phyloP scores from a whole-genome alignment of 2,113 vertebrate genomes.

The Probosciger aterrimus region DNA sequence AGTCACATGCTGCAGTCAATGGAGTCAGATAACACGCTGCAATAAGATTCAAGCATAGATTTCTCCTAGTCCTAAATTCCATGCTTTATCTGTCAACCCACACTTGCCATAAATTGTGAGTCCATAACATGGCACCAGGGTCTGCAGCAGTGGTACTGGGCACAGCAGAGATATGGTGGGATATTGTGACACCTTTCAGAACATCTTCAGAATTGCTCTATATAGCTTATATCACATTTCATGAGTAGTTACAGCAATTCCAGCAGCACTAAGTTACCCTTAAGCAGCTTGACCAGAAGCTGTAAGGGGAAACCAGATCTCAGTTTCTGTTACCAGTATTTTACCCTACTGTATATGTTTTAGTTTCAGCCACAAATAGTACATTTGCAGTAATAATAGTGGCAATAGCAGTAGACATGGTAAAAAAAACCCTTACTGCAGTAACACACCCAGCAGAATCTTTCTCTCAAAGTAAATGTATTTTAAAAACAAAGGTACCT shows the following conservation, averaged over 20 bases:
- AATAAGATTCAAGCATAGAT: conserved; percentile 22
- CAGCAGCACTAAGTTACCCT: background rate
- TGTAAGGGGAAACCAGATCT: background rate
- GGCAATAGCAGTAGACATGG: background rate
- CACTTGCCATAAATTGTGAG: background rate
- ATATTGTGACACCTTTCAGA: background rate
- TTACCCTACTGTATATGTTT: background rate
- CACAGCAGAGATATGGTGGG: background rate
- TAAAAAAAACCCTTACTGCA: fast-evolving
- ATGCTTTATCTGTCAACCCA: background rate
- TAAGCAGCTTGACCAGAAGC: background rate
- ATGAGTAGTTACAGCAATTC: background rate
- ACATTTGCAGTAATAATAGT: background rate
- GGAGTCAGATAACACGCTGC: conserved; percentile 27
- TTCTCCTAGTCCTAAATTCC: background rate
- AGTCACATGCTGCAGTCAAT: conserved; percentile 46
- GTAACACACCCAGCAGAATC: background rate
- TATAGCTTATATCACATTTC: too few relatives aligned
- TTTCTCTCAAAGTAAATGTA: background rate
- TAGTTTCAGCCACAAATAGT: background rate
- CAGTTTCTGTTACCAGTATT: background rate
- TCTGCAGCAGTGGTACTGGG: background rate
- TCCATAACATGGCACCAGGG: background rate
- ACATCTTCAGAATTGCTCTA: background rate
- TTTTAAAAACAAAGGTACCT: background rate